phyloP scores from a whole-genome alignment of 2,888 invertebrate genomes.

The Ornithoptera alexandrae region DNA sequence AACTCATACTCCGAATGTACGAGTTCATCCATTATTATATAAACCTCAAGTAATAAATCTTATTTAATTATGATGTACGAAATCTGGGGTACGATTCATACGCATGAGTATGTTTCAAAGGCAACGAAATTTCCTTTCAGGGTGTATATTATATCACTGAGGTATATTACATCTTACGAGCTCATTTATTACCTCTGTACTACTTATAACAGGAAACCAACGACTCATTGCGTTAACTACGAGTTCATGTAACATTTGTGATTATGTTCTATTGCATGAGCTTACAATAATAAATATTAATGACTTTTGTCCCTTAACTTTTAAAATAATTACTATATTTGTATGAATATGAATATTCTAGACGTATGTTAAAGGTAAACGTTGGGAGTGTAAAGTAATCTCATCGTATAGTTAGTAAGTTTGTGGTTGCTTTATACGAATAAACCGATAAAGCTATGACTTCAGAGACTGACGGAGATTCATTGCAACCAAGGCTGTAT shows the following conservation, averaged over 20 bases:
- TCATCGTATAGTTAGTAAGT: neutral
- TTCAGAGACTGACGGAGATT: conserved; percentile 13
- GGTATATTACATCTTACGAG: conserved; percentile 10
- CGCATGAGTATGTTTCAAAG: conserved; percentile 17
- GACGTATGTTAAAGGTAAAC: neutral
- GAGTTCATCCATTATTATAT: neutral
- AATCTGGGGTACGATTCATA: conserved; percentile 6
- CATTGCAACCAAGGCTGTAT: conserved; percentile 17
- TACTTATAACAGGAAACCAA: neutral
- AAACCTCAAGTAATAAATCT: conserved; percentile 6
- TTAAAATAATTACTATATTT: neutral
- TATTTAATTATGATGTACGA: conserved; percentile 19
- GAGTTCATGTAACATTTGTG: neutral
- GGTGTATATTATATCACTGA: conserved; percentile 3
- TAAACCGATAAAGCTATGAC: conserved; percentile 3
- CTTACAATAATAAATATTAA: no score
- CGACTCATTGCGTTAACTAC: neutral
- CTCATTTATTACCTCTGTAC: conserved; percentile 12
- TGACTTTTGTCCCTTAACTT: no score
- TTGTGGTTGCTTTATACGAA: conserved; percentile 5
- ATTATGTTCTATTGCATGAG: neutral
- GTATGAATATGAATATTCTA: neutral
- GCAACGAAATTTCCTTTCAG: conserved; percentile 3
- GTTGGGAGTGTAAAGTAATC: neutral
- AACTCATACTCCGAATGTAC: neutral